Evolutionary conservation across 2,113 vertebrate species (phyloP).

Genomic region (Solenodon paradoxus): DNA sequence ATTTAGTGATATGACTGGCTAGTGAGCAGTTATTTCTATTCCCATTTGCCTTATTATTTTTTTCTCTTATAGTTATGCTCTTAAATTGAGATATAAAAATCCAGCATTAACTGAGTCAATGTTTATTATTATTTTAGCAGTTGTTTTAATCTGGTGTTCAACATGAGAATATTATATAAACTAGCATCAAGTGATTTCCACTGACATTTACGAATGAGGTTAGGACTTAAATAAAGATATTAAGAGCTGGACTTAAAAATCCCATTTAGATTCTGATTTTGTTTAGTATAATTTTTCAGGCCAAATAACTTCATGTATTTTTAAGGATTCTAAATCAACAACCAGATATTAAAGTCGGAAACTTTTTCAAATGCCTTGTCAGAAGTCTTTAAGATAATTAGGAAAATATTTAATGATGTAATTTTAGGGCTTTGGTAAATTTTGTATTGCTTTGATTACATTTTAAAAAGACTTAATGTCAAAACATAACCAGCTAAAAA

Average conservation of each 20-base stretch:
- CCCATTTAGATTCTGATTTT: conserved; percentile 57
- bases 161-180: conserved; percentile 44
- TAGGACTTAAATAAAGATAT: conserved; percentile 50
- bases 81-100: conserved; percentile 35
- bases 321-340: conserved; percentile 49
- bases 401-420: conserved; percentile 22
- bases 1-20: neutral
- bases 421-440: conserved; percentile 55
- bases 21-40: neutral
- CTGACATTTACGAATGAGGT: conserved; percentile 47
- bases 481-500: conserved; percentile 49
- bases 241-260: conserved; percentile 46
- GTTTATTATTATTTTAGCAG: conserved; percentile 47
- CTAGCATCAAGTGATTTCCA: conserved; percentile 38
- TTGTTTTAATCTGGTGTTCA: conserved; percentile 34
- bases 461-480: conserved; percentile 35
- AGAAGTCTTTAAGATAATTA: conserved; percentile 48
- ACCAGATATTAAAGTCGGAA: conserved; percentile 39
- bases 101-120: conserved; percentile 10
- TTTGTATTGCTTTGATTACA: conserved; percentile 49
- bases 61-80: conserved; percentile 5
- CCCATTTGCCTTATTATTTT: conserved; percentile 22
- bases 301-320: conserved; percentile 21
- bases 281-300: conserved; percentile 51
- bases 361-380: conserved; percentile 53